Base-by-base conservation (phyloP, 2,797 vertebrate species). In the Hydrocynus forskahlii region DNA sequence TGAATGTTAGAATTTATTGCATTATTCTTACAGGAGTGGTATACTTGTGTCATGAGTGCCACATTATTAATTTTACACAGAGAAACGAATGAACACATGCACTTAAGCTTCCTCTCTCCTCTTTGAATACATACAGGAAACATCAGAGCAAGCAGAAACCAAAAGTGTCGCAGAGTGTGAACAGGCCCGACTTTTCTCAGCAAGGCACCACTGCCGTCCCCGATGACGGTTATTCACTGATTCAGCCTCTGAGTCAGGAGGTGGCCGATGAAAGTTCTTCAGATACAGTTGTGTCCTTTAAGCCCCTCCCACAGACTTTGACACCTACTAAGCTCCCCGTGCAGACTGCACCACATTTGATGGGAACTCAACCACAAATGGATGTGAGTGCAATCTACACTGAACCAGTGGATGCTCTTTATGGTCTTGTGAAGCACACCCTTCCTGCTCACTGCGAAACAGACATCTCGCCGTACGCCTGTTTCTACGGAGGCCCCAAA, bases 381-480 rank as follows among this genome's bases (percentile, higher is more conserved):
- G 88, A 89, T 87, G 88, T 86, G 0, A 91, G 90, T 12, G 91
- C 91, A 17, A 79, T 92, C 67, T 92, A 91, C 86, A 85, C 87
- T 0, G 88, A 91, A 38, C 64, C 76, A 10, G 19, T 2, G n/a
- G 88, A 85, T 9, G 74, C 80, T 13, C 5, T 45, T 23, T 81
- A 87, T 54, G 87, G 74, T 35, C 83, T 66, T 40, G 19, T 60
- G 4, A 87, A 71, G 25, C 81, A 1, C 6, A 85, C 2, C 0
- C 48, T 79, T 69, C 64, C 81, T 43, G 12, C 71, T 29, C 80
- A 86, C 40, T 89, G 76, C n/a, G 90, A 94, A 19, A 52, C 54
- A 5, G 91, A 94, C 19, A 99, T 99, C 88, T 94, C 96, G n/a
- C 97, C 97, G 0, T 99, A 99, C 23, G 98, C 97, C 0, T 99